These are phyloP conservation scores for Anabacerthia variegaticeps DNA, from an alignment of 2,797 vertebrate species.

Conservation along the genomic window DNA sequence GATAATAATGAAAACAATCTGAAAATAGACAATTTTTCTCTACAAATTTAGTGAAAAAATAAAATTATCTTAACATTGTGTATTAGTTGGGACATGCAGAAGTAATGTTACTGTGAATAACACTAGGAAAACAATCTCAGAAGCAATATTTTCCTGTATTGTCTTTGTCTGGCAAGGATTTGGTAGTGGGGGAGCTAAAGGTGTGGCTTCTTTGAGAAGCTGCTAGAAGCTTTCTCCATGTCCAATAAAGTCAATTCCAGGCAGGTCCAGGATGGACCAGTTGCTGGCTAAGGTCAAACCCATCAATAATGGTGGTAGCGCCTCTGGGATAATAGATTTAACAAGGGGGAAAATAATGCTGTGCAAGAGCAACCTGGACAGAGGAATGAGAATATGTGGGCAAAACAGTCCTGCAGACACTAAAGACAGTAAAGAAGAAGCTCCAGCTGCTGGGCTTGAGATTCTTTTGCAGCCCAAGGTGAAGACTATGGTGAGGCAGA, in stretches of 20 bases:
- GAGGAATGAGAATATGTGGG: not conserved
- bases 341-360: not conserved
- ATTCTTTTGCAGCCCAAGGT: not conserved
- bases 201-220: not conserved
- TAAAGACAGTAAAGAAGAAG: not conserved
- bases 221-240: not conserved
- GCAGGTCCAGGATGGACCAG: not conserved
- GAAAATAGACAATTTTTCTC: not conserved
- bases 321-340: not conserved
- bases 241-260: not conserved
- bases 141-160: not conserved
- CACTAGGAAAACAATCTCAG: not conserved
- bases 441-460: not conserved
- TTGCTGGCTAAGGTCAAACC: not conserved
- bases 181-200: accelerated
- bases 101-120: not conserved
- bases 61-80: not conserved
- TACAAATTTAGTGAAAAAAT: not conserved
- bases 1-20: not conserved
- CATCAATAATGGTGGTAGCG: too few relatives aligned
- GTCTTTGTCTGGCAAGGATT: not conserved
- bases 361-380: not conserved
- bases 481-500: not conserved
- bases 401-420: not conserved
- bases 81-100: not conserved